Conservation (phyloP, 1,140 invertebrate genomes). For the Calycopis cecrops region DNA sequence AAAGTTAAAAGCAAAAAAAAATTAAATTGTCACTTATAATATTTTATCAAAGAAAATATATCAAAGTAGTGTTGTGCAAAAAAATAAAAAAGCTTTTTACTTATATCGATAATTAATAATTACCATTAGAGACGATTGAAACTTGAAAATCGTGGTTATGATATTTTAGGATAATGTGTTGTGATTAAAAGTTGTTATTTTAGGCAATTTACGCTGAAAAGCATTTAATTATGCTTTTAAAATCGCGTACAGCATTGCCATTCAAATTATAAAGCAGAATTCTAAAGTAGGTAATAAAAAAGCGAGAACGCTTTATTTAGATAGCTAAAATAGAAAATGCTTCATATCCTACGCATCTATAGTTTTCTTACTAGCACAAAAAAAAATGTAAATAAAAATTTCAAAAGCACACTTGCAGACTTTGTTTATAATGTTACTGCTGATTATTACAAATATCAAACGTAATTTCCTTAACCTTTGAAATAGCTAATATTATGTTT, state of each 20-base stretch:
- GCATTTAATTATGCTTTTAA: neutral
- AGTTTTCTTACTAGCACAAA: neutral
- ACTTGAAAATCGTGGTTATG: neutral
- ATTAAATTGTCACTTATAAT: neutral
- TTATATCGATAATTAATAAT: no score
- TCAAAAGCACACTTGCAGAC: neutral
- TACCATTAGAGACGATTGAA: no score
- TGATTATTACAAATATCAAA: no score
- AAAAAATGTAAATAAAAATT: neutral
- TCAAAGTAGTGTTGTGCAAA: slow-evolving; percentile 7
- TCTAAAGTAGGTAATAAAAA: slow-evolving; percentile 3
- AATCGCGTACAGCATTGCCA: neutral
- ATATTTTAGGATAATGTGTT: slow-evolving; percentile 2
- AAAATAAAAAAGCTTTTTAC: neutral
- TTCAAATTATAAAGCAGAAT: slow-evolving; percentile 5
- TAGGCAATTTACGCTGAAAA: slow-evolving; percentile 1
- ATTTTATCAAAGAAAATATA: neutral
- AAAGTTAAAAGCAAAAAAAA: neutral
- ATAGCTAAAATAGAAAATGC: neutral
- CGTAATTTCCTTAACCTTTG: no score
- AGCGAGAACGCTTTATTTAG: neutral
- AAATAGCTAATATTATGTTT: no score
- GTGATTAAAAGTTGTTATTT: slow-evolving; percentile 1
- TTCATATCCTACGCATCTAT: neutral
- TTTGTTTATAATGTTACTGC: no score